Base-by-base conservation (phyloP, 2,113 vertebrate genomes). In the Pycnonotus jocosus region DNA sequence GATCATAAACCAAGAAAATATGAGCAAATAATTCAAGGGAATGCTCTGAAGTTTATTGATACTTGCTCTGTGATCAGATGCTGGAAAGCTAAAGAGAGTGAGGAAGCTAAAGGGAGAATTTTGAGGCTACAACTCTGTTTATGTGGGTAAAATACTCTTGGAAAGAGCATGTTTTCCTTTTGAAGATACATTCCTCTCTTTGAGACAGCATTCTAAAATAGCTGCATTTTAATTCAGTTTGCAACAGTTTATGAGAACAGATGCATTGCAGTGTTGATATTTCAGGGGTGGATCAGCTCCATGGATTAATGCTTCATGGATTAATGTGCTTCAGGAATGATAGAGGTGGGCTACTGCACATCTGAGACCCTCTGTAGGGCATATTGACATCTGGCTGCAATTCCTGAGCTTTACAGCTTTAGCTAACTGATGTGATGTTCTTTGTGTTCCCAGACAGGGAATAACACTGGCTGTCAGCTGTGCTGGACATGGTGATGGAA, bases 371-470 rank as follows among this genome's bases (percentile, higher is more conserved):
- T 85, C 70, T n/a, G 30, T 10, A 58, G 70, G 58, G 45, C 30
- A 28, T 50, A 8, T 17, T 27, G 47, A 60, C 69, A 45, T 57
- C 91, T 81, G 85, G 74, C 65, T 88, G 64, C 53, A 56, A 24
- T 72, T 93, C 72, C 33, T 65, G 89, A 82, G 70, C 64, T 69
- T 90, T 83, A 30, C 47, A 62, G 30, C 64, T 90, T 61, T 19
- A 91, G 69, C 28, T 83, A 73, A 48, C 37, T 35, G 25, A 76
- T 17, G 69, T 38, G 87, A 81, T 76, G 60, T 45, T 33, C 56
- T 86, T 65, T 76, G 7, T 77, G 79, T 92, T 94, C 84, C 45
- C 91, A 79, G 90, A 17, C 61, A 95, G 89, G 89, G 95, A 95
- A 47, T 80, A 76, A 14, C 82, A 80, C 84, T 91, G 3, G 12